Conservation (phyloP, 2,888 invertebrate species). For the Resseliella maxima region DNA sequence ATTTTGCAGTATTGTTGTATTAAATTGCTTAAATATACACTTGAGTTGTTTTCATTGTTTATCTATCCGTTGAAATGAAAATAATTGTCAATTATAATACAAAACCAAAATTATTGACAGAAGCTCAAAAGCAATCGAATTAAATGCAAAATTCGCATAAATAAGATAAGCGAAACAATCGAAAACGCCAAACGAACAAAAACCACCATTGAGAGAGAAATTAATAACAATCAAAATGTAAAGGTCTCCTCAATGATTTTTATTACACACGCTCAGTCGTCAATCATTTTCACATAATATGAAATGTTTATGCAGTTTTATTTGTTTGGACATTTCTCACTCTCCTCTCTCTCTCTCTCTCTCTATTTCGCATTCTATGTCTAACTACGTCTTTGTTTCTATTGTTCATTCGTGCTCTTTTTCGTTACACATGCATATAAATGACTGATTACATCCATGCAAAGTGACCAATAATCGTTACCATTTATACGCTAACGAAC, state of each 20-base stretch:
- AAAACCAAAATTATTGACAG: not conserved
- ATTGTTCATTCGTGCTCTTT: not conserved
- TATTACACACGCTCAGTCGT: conserved; percentile 1
- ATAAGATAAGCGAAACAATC: not conserved
- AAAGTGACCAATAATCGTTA: conserved; percentile 51
- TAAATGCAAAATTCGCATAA: not conserved
- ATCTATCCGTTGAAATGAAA: not conserved
- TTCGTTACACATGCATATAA: not conserved
- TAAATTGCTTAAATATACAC: not conserved
- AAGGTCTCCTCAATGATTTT: not conserved
- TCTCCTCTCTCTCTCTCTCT: not conserved
- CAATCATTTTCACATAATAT: conserved; percentile 20
- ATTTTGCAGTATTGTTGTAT: not conserved
- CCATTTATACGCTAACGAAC: conserved; percentile 39
- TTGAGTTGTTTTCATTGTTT: not conserved
- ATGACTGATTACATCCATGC: conserved; percentile 44
- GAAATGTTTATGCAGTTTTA: not conserved
- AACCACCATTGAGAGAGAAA: not conserved
- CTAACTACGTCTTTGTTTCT: too few relatives aligned
- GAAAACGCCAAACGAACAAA: not conserved
- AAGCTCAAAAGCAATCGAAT: not conserved
- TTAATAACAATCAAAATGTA: not conserved
- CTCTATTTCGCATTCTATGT: too few relatives aligned
- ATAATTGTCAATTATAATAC: not conserved
- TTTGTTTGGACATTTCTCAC: not conserved